phyloP scores from a whole-genome alignment of 2,113 vertebrate genomes.

The Myrmecobius fasciatus region DNA sequence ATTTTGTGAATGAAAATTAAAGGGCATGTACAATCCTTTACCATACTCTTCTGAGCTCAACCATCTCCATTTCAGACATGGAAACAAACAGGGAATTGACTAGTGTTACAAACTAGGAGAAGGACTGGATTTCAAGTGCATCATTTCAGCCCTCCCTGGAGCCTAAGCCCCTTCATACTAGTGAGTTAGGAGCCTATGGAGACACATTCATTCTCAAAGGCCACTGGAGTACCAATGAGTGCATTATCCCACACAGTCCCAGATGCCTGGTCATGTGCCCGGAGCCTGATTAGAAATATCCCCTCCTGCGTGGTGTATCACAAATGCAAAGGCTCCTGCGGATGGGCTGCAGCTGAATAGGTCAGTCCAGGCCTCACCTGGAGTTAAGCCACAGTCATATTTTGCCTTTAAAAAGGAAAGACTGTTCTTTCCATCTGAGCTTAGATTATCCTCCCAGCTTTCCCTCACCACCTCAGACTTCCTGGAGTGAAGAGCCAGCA shows the following conservation, averaged over 20 bases:
- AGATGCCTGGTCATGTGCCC: neutral
- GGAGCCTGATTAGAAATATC: neutral
- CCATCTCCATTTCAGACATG: neutral
- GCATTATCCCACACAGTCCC: neutral
- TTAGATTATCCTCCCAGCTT: conserved; percentile 1
- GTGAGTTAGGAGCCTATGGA: neutral
- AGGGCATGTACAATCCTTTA: neutral
- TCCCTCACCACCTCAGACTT: neutral
- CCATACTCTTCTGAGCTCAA: neutral
- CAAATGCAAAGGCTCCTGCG: neutral
- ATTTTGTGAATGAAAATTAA: neutral
- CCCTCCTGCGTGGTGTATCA: neutral
- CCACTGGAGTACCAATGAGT: neutral
- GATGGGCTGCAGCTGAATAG: neutral
- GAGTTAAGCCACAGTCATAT: neutral
- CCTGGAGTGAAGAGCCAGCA: neutral
- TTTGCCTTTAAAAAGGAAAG: neutral
- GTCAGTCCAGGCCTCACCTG: neutral
- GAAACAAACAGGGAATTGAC: no score
- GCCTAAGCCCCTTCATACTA: neutral
- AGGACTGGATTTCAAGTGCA: neutral
- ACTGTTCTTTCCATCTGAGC: neutral
- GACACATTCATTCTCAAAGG: neutral
- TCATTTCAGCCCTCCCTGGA: neutral
- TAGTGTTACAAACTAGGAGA: neutral